These are phyloP conservation scores for Dicycla oo DNA, from an alignment of 2,888 invertebrate genomes.

Conservation along the genomic window DNA sequence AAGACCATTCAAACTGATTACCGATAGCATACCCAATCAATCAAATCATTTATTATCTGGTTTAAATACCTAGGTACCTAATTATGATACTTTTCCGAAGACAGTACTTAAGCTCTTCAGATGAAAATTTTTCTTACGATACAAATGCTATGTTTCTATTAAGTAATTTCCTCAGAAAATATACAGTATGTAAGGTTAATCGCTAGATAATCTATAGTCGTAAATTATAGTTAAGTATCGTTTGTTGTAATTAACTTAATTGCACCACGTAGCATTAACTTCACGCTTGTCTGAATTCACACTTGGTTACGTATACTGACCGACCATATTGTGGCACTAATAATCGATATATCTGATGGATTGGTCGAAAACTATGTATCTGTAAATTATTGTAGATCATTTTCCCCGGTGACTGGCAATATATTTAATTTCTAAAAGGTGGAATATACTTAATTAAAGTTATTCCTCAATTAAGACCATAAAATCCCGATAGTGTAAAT, in stretches of 20 bases:
- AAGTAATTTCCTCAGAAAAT: constrained; percentile 1
- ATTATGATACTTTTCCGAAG: background rate
- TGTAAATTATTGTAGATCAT: constrained; percentile 13
- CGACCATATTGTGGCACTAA: constrained; percentile 14
- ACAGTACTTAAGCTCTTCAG: background rate
- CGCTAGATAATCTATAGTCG: constrained; percentile 2
- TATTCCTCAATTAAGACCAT: too few relatives aligned
- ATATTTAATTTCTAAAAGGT: too few relatives aligned
- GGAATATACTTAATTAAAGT: too few relatives aligned
- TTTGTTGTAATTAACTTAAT: constrained; percentile 41
- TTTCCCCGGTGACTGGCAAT: background rate
- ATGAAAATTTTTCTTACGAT: background rate
- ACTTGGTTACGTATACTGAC: constrained; percentile 17
- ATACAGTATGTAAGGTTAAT: constrained; percentile 3
- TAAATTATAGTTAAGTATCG: constrained; percentile 36
- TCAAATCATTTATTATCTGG: background rate
- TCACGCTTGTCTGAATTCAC: constrained; percentile 45
- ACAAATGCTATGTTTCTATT: background rate
- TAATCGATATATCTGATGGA: constrained; percentile 19
- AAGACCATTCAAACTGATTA: background rate
- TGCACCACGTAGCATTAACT: constrained; percentile 35
- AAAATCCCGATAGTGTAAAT: too few relatives aligned
- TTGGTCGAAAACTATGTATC: background rate
- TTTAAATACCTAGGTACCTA: background rate
- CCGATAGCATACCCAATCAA: background rate